These are phyloP conservation scores for Aphaenogaster floridana DNA, from an alignment of 1,140 invertebrate species.

Conservation along the genomic window DNA sequence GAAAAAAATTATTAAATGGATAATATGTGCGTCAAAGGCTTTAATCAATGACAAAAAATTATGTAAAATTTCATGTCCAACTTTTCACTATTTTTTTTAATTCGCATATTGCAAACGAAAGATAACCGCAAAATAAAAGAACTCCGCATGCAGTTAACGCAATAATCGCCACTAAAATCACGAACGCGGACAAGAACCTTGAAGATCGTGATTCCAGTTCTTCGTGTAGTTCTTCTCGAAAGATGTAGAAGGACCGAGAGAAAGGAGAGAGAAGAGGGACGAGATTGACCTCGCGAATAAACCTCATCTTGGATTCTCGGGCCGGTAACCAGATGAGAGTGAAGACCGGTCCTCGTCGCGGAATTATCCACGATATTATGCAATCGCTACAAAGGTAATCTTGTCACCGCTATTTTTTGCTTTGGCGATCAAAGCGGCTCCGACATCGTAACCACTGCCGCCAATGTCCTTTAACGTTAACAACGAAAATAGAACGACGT, in stretches of 20 bases:
- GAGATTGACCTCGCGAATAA: slow-evolving; percentile 36
- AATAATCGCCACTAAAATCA: slow-evolving; percentile 65
- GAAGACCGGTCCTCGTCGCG: slow-evolving; percentile 54
- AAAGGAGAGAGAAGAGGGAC: slow-evolving; percentile 20
- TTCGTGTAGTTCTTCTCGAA: slow-evolving; percentile 32
- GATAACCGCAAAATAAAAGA: neutral
- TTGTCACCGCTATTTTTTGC: slow-evolving; percentile 64
- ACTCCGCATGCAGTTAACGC: slow-evolving; percentile 27
- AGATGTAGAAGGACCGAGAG: slow-evolving; percentile 31
- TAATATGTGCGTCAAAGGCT: neutral
- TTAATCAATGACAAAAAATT: neutral
- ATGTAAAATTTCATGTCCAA: slow-evolving; percentile 1
- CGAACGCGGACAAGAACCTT: slow-evolving; percentile 55
- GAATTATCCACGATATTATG: slow-evolving; percentile 65
- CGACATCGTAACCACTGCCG: neutral
- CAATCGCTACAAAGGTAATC: slow-evolving; percentile 54
- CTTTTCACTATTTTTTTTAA: neutral
- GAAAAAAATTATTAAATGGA: neutral
- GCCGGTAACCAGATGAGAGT: slow-evolving; percentile 62
- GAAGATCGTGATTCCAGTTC: slow-evolving; percentile 67
- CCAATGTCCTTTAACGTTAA: slow-evolving; percentile 24
- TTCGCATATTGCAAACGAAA: neutral
- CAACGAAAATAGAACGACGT: slow-evolving; percentile 17
- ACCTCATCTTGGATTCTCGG: slow-evolving; percentile 29
- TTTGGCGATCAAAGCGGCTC: neutral